Evolutionary conservation across 2,888 invertebrate genomes (phyloP).

Genomic region (Lutraria lutraria): DNA sequence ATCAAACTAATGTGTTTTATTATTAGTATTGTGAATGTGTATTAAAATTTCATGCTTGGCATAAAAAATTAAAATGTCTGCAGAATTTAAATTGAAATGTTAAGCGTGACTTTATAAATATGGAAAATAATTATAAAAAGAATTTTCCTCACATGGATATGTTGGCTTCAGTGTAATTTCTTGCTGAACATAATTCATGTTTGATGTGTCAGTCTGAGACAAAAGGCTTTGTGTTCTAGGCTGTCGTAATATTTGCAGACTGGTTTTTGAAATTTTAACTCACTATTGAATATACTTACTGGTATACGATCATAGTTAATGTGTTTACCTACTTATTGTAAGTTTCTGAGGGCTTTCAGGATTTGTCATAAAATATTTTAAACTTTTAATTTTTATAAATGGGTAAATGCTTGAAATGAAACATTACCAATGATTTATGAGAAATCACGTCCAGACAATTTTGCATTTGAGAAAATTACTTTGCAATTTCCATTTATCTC

Average conservation of each 20-base stretch:
- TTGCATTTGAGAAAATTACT: slow-evolving; percentile 30
- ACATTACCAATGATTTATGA: slow-evolving; percentile 17
- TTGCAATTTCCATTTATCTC: slow-evolving; percentile 30
- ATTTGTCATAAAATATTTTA: slow-evolving; percentile 22
- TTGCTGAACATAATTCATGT: background rate
- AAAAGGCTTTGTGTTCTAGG: background rate
- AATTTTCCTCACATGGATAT: background rate
- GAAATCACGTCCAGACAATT: slow-evolving; percentile 23
- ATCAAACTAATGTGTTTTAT: background rate
- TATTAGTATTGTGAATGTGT: background rate
- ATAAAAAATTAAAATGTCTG: slow-evolving; percentile 3
- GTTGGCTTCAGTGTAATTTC: too few species aligned
- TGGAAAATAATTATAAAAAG: background rate
- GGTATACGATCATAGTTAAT: background rate
- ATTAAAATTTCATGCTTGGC: slow-evolving; percentile 11
- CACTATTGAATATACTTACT: background rate
- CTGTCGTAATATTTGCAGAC: background rate
- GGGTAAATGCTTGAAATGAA: background rate
- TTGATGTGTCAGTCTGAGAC: background rate
- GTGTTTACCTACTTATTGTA: slow-evolving; percentile 13
- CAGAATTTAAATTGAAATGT: slow-evolving; percentile 11
- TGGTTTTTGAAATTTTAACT: slow-evolving; percentile 17
- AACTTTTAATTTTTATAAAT: slow-evolving; percentile 23
- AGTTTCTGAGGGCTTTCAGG: slow-evolving; percentile 4
- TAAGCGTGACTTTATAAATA: background rate